Evolutionary conservation across 2,888 invertebrate species (phyloP).

Genomic region (Chesias legatella): DNA sequence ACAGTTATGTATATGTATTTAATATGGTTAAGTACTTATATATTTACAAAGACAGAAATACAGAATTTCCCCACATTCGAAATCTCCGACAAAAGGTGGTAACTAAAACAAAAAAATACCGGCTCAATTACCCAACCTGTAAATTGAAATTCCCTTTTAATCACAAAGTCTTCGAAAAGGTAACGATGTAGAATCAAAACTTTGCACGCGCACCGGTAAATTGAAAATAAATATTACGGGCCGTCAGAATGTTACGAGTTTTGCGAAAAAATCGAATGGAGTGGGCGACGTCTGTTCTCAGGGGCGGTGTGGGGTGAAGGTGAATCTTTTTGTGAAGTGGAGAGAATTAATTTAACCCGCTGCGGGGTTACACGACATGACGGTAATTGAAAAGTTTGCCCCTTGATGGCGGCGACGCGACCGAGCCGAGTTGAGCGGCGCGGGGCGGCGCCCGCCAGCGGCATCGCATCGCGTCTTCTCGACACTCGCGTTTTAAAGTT

Average conservation of each 20-base stretch:
- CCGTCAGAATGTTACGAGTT: slow-evolving; percentile 76
- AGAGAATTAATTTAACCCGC: slow-evolving; percentile 81
- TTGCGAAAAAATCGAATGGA: slow-evolving; percentile 48
- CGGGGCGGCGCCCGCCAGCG: too few species aligned
- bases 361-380: slow-evolving; percentile 79
- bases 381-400: slow-evolving; percentile 30
- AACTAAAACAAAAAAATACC: slow-evolving; percentile 29
- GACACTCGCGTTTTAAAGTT: slow-evolving; percentile 30
- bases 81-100: not conserved
- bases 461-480: slow-evolving; percentile 42
- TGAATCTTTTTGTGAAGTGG: slow-evolving; percentile 80
- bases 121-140: slow-evolving; percentile 32
- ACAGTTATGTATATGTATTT: too few species aligned
- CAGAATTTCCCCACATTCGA: too few species aligned
- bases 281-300: slow-evolving; percentile 62
- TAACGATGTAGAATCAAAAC: slow-evolving; percentile 66
- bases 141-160: slow-evolving; percentile 52
- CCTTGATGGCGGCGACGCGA: slow-evolving; percentile 43
- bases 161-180: slow-evolving; percentile 64
- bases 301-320: slow-evolving; percentile 58
- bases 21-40: too few species aligned
- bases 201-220: slow-evolving; percentile 72
- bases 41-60: too few species aligned
- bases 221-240: slow-evolving; percentile 80
- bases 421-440: slow-evolving; percentile 3